Percentiles rank a stretch among this genome's conserved stretches.
phyloP scores from a whole-genome alignment of 2,113 vertebrate species.

The Theristicus caerulescens region DNA sequence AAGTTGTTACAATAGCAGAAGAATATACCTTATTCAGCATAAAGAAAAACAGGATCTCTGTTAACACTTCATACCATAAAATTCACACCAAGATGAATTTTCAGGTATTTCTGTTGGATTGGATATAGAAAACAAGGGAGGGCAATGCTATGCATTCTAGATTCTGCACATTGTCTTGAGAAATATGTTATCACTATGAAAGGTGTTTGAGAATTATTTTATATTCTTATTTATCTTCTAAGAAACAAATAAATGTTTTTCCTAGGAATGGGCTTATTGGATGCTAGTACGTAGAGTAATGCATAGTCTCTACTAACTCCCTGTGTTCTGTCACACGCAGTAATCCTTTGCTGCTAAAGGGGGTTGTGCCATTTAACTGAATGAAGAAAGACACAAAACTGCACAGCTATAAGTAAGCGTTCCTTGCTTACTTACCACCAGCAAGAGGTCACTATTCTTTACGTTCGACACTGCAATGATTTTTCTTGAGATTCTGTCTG shows the following conservation, averaged over 20 bases:
- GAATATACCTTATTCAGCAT: background rate
- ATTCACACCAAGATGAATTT: background rate
- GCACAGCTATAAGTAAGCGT: rapidly evolving
- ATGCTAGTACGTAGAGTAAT: background rate
- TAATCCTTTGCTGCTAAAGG: background rate
- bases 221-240: background rate
- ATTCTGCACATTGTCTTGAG: background rate
- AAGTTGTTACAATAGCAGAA: background rate
- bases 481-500: background rate
- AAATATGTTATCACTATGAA: background rate
- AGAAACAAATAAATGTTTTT: background rate
- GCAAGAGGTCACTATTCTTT: background rate
- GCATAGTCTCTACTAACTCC: background rate
- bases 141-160: background rate
- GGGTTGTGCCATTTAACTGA: background rate
- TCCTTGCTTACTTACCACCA: background rate
- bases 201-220: background rate
- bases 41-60: background rate
- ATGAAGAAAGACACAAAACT: background rate
- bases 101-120: background rate
- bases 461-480: background rate
- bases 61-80: background rate
- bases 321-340: background rate
- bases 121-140: background rate
- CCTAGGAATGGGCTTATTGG: background rate